Evolutionary conservation across 30 jellyfish, hydroid and myxozoan species (phyloP), one percentile per base, ranked within the genome.

Genomic region (Clytia hemisphaerica): DNA sequence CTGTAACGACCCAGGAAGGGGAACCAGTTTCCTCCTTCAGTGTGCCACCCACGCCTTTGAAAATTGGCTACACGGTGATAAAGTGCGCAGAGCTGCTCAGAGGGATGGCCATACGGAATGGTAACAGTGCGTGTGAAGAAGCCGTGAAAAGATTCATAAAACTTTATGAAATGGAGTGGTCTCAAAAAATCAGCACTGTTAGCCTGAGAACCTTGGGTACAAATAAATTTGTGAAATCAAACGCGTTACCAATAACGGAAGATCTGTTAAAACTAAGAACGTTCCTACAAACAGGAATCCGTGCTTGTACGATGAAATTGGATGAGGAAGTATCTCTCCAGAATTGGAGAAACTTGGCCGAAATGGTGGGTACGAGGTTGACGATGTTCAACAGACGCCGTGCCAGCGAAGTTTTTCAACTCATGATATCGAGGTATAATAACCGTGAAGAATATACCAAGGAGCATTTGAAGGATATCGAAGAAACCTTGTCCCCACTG

Each of bases 61-160:
- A 70, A 34, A 46, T 70, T 47, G 82, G 82, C 37, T 48, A 70
- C 51, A 29, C 75, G n/a, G 34, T 70, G 57, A 53, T 25, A 19
- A 49, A 48, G 57, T 45, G 73, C 25, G 82, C 74, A 31, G 73
- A 16, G 25, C 58, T 70, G 44, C 58, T 19, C 22, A 70, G 82
- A 37, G 82, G 82, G 22, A 36, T 28, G 18, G 74, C 73, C 9
- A 36, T 70, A 31, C 32, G 73, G 45, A 34, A 38, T 31, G 51
- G 37, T 18, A 59, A 70, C 40, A 49, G 30, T 19, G 60, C 19
- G 15, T 27, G 21, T 24, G 29, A 19, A 34, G 65, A 72, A 27
- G 48, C 37, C 25, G 30, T 58, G 15, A 32, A 42, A 50, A 34
- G 12, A 31, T 72, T 72, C 42, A 42, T 58, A 19, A 35, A 72